Evolutionary conservation across 2,888 invertebrate species (phyloP).

Genomic region (Idaea biselata): DNA sequence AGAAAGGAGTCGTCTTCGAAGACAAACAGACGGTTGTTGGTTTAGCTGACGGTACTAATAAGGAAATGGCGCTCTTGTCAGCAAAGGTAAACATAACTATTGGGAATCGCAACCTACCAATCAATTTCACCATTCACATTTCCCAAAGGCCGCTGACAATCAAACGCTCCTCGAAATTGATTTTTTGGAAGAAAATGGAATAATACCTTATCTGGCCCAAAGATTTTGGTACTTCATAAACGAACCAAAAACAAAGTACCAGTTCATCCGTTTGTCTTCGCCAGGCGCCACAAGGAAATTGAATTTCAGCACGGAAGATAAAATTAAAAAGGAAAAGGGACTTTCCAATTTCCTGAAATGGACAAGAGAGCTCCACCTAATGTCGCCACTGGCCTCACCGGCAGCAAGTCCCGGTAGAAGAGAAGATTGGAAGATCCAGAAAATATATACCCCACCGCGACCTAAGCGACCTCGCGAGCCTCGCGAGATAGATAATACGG

Average conservation of each 20-base stretch:
- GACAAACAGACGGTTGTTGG: background rate
- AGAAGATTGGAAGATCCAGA: too few species aligned
- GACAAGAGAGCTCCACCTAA: too few species aligned
- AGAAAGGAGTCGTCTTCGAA: background rate
- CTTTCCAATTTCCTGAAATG: too few species aligned
- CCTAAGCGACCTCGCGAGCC: too few species aligned
- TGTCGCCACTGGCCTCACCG: too few species aligned
- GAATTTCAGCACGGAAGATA: too few species aligned
- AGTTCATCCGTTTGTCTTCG: too few species aligned
- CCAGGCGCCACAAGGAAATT: too few species aligned
- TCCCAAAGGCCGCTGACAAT: slow-evolving; percentile 15
- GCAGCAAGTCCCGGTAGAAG: too few species aligned
- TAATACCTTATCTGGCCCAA: slow-evolving; percentile 21
- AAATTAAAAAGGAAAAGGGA: too few species aligned
- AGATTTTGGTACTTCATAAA: slow-evolving; percentile 22
- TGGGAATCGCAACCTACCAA: background rate
- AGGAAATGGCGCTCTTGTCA: background rate
- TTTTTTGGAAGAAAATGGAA: slow-evolving; percentile 20
- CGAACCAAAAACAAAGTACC: slow-evolving; percentile 5
- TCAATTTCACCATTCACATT: slow-evolving; percentile 9
- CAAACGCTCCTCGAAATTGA: slow-evolving; percentile 22
- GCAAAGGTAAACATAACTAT: background rate
- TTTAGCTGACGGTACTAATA: slow-evolving; percentile 2
- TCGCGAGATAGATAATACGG: too few species aligned
- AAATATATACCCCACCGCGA: too few species aligned